These are phyloP conservation scores for Hapalemur alaotrensis DNA, from an alignment of 2,797 vertebrate genomes.

Conservation along the genomic window DNA sequence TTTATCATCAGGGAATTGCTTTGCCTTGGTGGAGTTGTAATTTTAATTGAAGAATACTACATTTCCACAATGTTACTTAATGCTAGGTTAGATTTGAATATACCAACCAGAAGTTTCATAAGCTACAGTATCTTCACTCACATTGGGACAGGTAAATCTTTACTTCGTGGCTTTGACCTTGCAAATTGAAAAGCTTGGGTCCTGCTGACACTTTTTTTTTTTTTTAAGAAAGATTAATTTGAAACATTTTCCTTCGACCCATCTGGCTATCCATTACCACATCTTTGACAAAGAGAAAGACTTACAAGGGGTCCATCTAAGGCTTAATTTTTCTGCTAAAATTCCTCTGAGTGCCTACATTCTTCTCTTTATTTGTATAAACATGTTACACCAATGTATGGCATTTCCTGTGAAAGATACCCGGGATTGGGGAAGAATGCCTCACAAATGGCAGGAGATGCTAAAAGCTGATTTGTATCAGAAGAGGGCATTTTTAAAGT, in stretches of 20 bases:
- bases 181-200: slow-evolving; percentile 59
- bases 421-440: slow-evolving; percentile 19
- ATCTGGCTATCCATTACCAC: background rate
- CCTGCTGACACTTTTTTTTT: background rate
- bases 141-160: slow-evolving; percentile 43
- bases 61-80: slow-evolving; percentile 48
- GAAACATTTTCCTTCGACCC: slow-evolving; percentile 44
- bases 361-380: slow-evolving; percentile 72
- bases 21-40: slow-evolving; percentile 55
- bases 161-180: slow-evolving; percentile 38
- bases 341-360: slow-evolving; percentile 17
- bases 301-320: slow-evolving; percentile 28
- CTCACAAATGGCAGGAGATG: slow-evolving; percentile 56
- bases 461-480: slow-evolving; percentile 56
- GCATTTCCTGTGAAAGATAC: slow-evolving; percentile 66
- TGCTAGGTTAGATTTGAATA: slow-evolving; percentile 58
- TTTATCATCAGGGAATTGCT: slow-evolving; percentile 47
- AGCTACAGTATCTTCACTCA: slow-evolving; percentile 52
- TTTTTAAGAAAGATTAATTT: slow-evolving; percentile 61
- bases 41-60: slow-evolving; percentile 56
- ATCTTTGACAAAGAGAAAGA: slow-evolving; percentile 29
- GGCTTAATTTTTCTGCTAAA: slow-evolving; percentile 33
- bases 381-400: slow-evolving; percentile 46
- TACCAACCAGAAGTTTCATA: slow-evolving; percentile 57
- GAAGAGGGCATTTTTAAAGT: slow-evolving; percentile 62